Evolutionary conservation across 2,113 vertebrate species (phyloP), one percentile per base, ranked within the genome.

Genomic region (Megaptera novaeangliae): DNA sequence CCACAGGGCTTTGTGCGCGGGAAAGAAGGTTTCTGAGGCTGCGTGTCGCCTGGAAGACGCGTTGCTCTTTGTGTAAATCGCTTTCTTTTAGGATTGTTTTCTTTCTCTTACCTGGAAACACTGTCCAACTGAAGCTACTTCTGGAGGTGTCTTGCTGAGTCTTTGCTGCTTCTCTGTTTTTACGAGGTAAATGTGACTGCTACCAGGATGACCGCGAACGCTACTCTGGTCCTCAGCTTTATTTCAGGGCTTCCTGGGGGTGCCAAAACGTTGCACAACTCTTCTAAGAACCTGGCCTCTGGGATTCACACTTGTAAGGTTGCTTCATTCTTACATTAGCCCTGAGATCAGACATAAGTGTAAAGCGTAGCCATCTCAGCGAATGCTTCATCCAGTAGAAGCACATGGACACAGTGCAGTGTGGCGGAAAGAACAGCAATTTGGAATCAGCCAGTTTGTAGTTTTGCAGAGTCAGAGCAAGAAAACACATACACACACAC

Each of bases 331-430:
- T 77, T 81, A 59, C 0, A 41, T 14, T 44, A 80, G 39, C 57
- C 27, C 80, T 46, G 63, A 94, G n/a, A 64, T 72, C 31, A 29
- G 59, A 87, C 83, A 71, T 31, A 27, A 77, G 11, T 31, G 7
- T 36, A n/a, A 44, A 39, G 25, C 52, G 31, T 1, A n/a, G 64
- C 36, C 25, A 7, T 39, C n/a, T 31, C 10, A 10, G 52, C 27
- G 59, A 29, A 10, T 2, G 36, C 14, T 41, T n/a, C 8, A 44
- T 7, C 13, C 17, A 14, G 25, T 31, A 46, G 83, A 66, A 21
- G 25, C n/a, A 29, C 3, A 1, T 1, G 10, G 31, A 57, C 83
- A n/a, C 39, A 31, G 39, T 0, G 27, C 23, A 12, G 18, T 7
- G 27, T 5, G 46, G 36, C 6, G 44, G 66, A 68, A 92, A 57